Evolutionary conservation across 2,113 vertebrate genomes (phyloP).

Genomic region (Trachemys scripta): DNA sequence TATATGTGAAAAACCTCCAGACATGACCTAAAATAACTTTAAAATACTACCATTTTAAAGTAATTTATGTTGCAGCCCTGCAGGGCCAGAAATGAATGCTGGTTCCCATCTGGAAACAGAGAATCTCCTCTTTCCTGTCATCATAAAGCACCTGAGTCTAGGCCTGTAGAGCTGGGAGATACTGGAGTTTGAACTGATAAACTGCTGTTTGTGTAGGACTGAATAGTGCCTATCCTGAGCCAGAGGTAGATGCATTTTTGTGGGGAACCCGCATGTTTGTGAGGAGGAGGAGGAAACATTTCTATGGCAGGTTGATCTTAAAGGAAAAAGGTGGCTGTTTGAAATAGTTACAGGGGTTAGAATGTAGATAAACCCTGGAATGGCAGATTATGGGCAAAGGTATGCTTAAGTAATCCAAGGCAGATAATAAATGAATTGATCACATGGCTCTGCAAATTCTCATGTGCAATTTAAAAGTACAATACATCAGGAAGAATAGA

Average conservation of each 20-base stretch:
- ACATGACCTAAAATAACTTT: background rate
- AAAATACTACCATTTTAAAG: background rate
- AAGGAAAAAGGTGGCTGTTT: background rate
- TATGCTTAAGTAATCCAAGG: background rate
- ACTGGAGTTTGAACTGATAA: background rate
- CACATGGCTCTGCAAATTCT: background rate
- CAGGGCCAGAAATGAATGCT: background rate
- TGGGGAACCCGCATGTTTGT: background rate
- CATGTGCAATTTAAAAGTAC: background rate
- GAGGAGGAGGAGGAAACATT: background rate
- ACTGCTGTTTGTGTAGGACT: background rate
- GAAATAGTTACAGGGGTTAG: background rate
- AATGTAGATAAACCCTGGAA: background rate
- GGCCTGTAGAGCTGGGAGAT: background rate
- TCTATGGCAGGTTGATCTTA: background rate
- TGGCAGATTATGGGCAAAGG: background rate
- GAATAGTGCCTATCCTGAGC: background rate
- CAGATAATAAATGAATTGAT: background rate
- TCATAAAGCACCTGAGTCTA: background rate
- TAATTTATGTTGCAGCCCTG: too few relatives aligned
- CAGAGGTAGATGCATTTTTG: background rate
- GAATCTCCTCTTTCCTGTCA: constrained; percentile 10
- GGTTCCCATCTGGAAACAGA: background rate
- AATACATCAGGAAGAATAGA: background rate
- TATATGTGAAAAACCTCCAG: background rate